A percentile compares a stretch with the other conserved stretches of the same genome.
Evolutionary conservation across 2,113 vertebrate genomes (phyloP).

Genomic region (Ginglymostoma cirratum): DNA sequence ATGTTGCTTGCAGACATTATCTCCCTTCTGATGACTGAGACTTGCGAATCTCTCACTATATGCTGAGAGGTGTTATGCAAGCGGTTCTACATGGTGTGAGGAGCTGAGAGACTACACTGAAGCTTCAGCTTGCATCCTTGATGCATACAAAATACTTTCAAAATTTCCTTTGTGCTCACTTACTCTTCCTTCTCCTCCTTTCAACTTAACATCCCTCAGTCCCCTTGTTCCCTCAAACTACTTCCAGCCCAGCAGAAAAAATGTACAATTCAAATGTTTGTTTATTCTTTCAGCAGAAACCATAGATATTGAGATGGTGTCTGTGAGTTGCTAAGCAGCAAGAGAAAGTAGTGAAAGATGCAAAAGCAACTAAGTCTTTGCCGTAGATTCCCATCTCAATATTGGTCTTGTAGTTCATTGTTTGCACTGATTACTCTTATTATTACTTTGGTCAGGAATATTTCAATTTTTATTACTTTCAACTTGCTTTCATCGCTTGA

Average conservation of each 20-base stretch:
- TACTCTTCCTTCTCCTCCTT: background rate
- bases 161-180: background rate
- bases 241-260: background rate
- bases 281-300: background rate
- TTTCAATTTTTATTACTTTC: background rate
- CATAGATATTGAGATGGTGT: background rate
- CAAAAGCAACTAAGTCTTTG: background rate
- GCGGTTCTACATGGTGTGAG: background rate
- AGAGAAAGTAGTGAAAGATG: background rate
- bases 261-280: background rate
- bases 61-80: background rate
- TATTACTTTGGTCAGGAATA: conserved; percentile 7
- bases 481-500: background rate
- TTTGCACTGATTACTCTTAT: background rate
- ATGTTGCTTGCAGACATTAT: background rate
- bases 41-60: background rate
- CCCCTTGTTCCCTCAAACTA: background rate
- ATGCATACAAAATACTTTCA: background rate
- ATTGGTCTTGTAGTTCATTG: background rate
- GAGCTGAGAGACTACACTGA: background rate
- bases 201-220: background rate
- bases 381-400: background rate
- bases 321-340: background rate
- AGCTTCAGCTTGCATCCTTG: background rate
- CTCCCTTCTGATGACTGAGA: conserved; percentile 2